These are phyloP conservation scores for Diorhabda elongata DNA, from an alignment of 1,140 invertebrate genomes.

Conservation along the genomic window DNA sequence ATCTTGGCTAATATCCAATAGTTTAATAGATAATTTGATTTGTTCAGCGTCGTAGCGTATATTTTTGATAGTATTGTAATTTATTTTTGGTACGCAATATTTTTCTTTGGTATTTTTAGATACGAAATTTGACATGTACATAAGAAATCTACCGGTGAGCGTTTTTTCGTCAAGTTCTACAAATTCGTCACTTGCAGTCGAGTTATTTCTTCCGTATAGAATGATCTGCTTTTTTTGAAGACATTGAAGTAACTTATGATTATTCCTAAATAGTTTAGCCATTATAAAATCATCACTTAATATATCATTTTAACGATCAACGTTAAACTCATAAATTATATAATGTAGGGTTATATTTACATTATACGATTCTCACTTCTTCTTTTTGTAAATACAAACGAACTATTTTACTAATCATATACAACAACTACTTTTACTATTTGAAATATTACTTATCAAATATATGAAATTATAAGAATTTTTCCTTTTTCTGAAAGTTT, in stretches of 20 bases:
- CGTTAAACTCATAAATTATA: too few relatives aligned
- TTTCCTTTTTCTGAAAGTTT: too few relatives aligned
- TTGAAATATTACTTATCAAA: too few relatives aligned
- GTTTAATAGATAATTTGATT: neutral
- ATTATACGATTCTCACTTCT: too few relatives aligned
- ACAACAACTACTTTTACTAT: too few relatives aligned
- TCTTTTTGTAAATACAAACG: too few relatives aligned
- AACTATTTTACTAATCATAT: too few relatives aligned
- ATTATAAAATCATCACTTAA: neutral
- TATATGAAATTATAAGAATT: too few relatives aligned
- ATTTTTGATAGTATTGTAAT: neutral
- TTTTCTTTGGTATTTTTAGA: slow-evolving; percentile 4
- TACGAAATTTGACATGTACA: slow-evolving; percentile 9
- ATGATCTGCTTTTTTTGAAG: neutral
- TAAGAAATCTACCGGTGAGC: slow-evolving; percentile 30
- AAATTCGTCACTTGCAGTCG: slow-evolving; percentile 28
- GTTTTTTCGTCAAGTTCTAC: slow-evolving; percentile 30
- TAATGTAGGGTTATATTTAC: too few relatives aligned
- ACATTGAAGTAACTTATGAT: neutral
- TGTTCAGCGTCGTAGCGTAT: slow-evolving; percentile 6
- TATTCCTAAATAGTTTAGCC: neutral
- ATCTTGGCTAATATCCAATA: neutral
- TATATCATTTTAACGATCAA: too few relatives aligned
- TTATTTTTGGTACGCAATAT: neutral
- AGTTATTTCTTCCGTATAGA: neutral